Base-by-base conservation (phyloP, 2,888 invertebrate species). In the Erebia palarica region DNA sequence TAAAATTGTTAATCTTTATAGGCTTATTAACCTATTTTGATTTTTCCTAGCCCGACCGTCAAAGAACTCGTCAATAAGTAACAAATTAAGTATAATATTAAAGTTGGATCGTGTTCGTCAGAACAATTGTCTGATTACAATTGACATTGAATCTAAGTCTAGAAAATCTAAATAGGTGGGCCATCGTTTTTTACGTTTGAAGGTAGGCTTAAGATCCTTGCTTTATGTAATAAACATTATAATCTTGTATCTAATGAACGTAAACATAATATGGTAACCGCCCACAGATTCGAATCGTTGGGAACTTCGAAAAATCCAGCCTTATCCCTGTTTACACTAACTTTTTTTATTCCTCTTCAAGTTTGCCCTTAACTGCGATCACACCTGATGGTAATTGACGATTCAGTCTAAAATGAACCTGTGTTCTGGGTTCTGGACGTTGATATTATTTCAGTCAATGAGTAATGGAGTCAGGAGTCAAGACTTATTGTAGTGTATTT, bases 61-160 rank as follows among this genome's bases (percentile, higher is more conserved):
- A 68, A 73, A 75, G 72, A 77, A 74, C 65, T 72, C 76, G 70
- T 78, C 78, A 78, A 83, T 79, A 65, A 79, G 78, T 73, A 86
- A 87, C 73, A 88, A 86, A 83, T 83, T 86, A 79, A 83, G 82
- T 82, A 81, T 89, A 57, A 79, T 85, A 75, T 78, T 89, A 79
- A 87, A 86, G 77, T 78, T 88, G 85, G 84, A 86, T 75, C 82
- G 78, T 78, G 79, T 77, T 75, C 75, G 75, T 78, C 82, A 82
- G 79, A 82, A 79, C 78, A 85, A 84, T 79, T 87, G 82, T 77
- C 78, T 83, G 70, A 81, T 88, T 75, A 83, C 82, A 42, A 86
- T 88, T 76, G 84, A 84, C 75, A 80, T 86, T 79, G 81, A 80
- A 75, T 77, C 84, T 80, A 84, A 80, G 75, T 77, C 83, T 80